Percentiles rank a stretch among this genome's conserved stretches.
Evolutionary conservation across 2,888 invertebrate genomes (phyloP).

Genomic region (Drosophila putrida): DNA sequence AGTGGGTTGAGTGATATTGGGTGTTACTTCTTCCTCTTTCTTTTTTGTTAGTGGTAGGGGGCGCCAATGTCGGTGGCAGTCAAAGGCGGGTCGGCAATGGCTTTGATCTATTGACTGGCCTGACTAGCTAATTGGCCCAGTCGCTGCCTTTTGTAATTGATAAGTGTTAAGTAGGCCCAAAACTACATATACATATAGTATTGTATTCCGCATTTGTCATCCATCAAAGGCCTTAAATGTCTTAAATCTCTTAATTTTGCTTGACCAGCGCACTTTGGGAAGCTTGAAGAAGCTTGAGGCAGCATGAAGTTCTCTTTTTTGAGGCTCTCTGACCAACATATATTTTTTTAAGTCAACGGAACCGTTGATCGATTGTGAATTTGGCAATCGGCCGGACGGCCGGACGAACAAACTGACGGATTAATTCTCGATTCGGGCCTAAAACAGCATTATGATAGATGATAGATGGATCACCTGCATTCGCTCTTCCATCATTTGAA

Average conservation of each 20-base stretch:
- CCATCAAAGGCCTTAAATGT: conserved; percentile 73
- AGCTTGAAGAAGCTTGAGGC: too few species aligned
- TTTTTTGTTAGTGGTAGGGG: conserved; percentile 11
- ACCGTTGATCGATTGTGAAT: conserved; percentile 77
- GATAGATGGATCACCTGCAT: conserved; percentile 73
- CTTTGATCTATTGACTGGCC: conserved; percentile 70
- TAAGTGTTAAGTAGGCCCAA: conserved; percentile 46
- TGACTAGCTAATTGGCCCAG: conserved; percentile 69
- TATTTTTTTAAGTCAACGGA: not conserved
- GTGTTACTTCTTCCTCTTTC: not conserved
- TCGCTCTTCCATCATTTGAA: conserved; percentile 65
- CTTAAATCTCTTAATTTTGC: conserved; percentile 34
- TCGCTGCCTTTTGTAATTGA: conserved; percentile 77
- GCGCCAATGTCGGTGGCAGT: conserved; percentile 70
- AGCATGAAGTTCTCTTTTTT: conserved; percentile 13
- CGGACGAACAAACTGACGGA: conserved; percentile 72
- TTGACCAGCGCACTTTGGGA: conserved; percentile 34
- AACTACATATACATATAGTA: not conserved
- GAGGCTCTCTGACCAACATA: conserved; percentile 44
- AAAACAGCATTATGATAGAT: conserved; percentile 81
- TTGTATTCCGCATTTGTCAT: conserved; percentile 35
- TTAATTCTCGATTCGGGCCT: conserved; percentile 82
- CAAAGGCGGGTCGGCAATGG: conserved; percentile 55
- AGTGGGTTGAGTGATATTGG: not conserved
- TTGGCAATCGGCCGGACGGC: conserved; percentile 65